phyloP scores from a whole-genome alignment of 2,797 vertebrate species.

The Mionectes olivaceus region DNA sequence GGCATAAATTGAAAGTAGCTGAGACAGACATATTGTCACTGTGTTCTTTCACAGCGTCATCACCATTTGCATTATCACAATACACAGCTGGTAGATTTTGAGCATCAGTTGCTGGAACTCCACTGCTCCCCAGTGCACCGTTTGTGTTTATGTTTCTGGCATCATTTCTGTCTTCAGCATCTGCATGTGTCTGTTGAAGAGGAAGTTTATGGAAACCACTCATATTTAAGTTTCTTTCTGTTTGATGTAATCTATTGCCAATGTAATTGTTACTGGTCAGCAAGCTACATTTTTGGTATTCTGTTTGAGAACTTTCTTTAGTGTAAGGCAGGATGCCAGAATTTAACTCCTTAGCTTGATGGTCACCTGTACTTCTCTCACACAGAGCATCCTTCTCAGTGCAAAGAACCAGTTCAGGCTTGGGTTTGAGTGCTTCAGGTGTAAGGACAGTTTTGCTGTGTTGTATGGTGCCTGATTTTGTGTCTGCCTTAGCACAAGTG shows the following conservation, averaged over 20 bases:
- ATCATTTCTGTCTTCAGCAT: background rate
- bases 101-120: background rate
- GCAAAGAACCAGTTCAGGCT: slow-evolving; percentile 51
- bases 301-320: slow-evolving; percentile 35
- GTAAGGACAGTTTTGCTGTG: slow-evolving; percentile 33
- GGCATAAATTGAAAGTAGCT: background rate
- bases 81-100: background rate
- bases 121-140: background rate
- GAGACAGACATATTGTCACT: background rate
- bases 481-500: slow-evolving; percentile 26
- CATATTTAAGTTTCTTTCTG: slow-evolving; percentile 29
- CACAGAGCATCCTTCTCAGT: slow-evolving; percentile 41
- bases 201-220: background rate
- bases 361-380: slow-evolving; percentile 48
- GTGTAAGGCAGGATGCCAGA: slow-evolving; percentile 27
- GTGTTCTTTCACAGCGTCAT: slow-evolving; percentile 33
- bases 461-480: slow-evolving; percentile 25
- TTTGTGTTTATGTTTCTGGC: background rate
- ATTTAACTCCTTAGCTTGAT: slow-evolving; percentile 56
- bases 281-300: slow-evolving; percentile 51
- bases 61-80: background rate
- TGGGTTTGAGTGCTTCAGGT: slow-evolving; percentile 8
- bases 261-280: slow-evolving; percentile 42
- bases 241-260: slow-evolving; percentile 42
- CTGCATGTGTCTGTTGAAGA: background rate